Percentiles rank a stretch among this genome's conserved stretches.
Evolutionary conservation across 2,888 invertebrate genomes (phyloP).

Genomic region (Agrypnus murinus): DNA sequence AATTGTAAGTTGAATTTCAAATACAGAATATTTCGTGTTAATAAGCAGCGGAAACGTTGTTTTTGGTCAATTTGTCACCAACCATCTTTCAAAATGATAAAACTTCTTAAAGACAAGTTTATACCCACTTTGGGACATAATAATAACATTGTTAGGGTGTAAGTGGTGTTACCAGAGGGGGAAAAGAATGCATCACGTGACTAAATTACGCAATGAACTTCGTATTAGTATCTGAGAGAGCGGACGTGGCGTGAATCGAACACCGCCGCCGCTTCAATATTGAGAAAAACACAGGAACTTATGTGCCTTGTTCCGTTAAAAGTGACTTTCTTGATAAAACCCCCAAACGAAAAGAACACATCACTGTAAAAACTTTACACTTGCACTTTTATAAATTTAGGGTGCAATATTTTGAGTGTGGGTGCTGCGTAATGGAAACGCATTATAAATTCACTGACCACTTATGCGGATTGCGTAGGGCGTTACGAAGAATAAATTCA

Average conservation of each 20-base stretch:
- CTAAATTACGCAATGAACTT: conserved; percentile 70
- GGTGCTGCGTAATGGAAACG: conserved; percentile 25
- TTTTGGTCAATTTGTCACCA: conserved; percentile 46
- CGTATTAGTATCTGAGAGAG: conserved; percentile 63
- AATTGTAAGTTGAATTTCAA: too few species aligned
- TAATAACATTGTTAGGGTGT: conserved; percentile 66
- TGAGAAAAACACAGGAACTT: conserved; percentile 35
- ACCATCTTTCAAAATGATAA: conserved; percentile 48
- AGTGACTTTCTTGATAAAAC: conserved; percentile 34
- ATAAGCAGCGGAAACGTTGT: conserved; percentile 24
- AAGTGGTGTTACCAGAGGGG: conserved; percentile 60
- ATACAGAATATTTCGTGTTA: too few species aligned
- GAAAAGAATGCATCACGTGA: conserved; percentile 70
- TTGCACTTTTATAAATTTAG: neutral
- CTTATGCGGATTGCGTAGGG: conserved; percentile 31
- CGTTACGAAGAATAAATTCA: conserved; percentile 22
- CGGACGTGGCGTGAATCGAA: conserved; percentile 49
- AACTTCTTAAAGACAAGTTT: conserved; percentile 63
- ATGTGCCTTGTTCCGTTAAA: conserved; percentile 33
- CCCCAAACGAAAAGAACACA: too few species aligned
- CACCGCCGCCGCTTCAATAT: conserved; percentile 42
- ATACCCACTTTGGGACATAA: conserved; percentile 64
- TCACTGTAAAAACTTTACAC: too few species aligned
- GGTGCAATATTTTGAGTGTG: too few species aligned
- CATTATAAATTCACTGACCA: conserved; percentile 47